Evolutionary conservation across 2,888 invertebrate genomes (phyloP).

Genomic region (Amiota mariae): DNA sequence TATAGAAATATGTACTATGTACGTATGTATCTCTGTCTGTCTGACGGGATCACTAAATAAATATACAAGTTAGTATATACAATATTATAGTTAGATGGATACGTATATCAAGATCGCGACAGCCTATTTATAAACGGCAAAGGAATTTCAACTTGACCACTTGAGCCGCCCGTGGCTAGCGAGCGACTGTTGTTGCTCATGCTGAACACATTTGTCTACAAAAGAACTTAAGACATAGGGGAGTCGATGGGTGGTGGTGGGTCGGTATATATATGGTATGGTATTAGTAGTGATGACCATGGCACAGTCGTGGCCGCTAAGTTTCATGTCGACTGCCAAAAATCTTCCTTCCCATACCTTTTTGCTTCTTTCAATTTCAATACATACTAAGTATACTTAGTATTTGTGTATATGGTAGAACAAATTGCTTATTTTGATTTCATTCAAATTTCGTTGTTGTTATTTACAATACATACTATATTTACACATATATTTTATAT

Average conservation of each 20-base stretch:
- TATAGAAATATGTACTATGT: too few species aligned
- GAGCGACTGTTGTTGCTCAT: background rate
- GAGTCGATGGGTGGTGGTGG: too few species aligned
- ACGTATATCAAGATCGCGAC: slow-evolving; percentile 13
- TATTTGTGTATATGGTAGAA: background rate
- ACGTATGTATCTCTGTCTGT: too few species aligned
- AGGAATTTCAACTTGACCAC: slow-evolving; percentile 37
- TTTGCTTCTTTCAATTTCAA: background rate
- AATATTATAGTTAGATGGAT: background rate
- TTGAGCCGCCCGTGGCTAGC: slow-evolving; percentile 12
- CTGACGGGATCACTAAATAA: too few species aligned
- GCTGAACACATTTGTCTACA: background rate
- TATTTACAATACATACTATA: too few species aligned
- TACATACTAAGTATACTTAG: too few species aligned
- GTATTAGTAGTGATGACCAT: slow-evolving; percentile 20
- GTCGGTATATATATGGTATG: too few species aligned
- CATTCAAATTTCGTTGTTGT: background rate
- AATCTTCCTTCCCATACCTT: slow-evolving; percentile 1
- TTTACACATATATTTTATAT: too few species aligned
- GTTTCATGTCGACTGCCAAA: slow-evolving; percentile 25
- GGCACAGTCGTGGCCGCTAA: slow-evolving; percentile 28
- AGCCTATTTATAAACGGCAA: slow-evolving; percentile 34
- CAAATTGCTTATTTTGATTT: slow-evolving; percentile 16
- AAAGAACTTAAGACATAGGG: background rate
- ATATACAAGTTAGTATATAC: background rate